Conservation (phyloP, 2,113 vertebrate genomes). For the Bothrops jararaca region DNA sequence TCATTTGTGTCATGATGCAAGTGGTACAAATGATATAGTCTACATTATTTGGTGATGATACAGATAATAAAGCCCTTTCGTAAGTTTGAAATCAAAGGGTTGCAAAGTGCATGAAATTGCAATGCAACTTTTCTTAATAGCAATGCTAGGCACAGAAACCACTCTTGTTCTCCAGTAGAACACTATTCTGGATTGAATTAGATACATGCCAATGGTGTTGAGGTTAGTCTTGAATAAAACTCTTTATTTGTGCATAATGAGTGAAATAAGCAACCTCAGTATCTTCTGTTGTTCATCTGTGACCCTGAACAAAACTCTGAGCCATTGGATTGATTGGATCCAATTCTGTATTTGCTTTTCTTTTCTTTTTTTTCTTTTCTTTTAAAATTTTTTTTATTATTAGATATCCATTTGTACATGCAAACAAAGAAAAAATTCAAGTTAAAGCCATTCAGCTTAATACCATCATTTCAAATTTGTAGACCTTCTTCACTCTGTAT, state of each 20-base stretch:
- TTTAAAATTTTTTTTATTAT: too few relatives aligned
- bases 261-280: not conserved
- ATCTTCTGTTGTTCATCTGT: not conserved
- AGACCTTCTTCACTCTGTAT: too few relatives aligned
- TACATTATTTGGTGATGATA: not conserved
- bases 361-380: too few relatives aligned
- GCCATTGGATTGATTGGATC: not conserved
- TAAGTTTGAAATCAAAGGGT: not conserved
- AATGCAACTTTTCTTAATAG: not conserved
- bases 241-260: not conserved
- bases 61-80: not conserved
- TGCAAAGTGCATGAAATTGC: not conserved
- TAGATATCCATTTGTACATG: too few relatives aligned
- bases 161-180: not conserved
- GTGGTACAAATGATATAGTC: not conserved
- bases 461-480: too few relatives aligned
- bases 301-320: not conserved
- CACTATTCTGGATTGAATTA: not conserved
- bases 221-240: not conserved
- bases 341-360: not conserved
- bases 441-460: too few relatives aligned
- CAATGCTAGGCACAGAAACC: not conserved
- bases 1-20: not conserved
- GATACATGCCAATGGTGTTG: not conserved
- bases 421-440: too few relatives aligned